A percentile compares a stretch with the other conserved stretches of the same genome.
Conservation (phyloP, 64 coral and sea anemone species). For the Pocillopora verrucosa region DNA sequence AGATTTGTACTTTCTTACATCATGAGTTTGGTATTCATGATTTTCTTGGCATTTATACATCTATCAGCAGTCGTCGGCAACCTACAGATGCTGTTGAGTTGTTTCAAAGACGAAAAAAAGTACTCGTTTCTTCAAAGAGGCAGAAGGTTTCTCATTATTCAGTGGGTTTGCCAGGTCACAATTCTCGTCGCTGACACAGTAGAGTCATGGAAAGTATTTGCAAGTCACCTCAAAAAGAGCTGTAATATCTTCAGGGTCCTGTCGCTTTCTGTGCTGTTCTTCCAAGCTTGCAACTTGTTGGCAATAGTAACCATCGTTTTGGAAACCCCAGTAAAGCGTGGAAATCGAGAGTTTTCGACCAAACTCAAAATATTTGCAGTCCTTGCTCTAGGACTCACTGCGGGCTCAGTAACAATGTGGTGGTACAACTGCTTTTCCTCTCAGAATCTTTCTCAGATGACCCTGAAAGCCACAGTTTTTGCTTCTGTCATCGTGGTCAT, state of each 20-base stretch:
- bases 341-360: no score
- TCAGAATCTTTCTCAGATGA: no score
- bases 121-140: not conserved
- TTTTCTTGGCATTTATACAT: not conserved
- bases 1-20: not conserved
- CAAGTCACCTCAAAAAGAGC: not conserved
- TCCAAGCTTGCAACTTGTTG: not conserved
- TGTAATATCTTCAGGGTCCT: not conserved
- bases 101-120: not conserved
- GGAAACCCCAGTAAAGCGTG: no score
- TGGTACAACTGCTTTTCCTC: no score
- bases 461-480: no score
- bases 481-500: no score
- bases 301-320: no score
- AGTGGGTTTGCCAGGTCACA: not conserved
- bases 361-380: no score
- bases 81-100: not conserved
- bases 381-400: no score
- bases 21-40: not conserved
- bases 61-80: not conserved
- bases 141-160: not conserved
- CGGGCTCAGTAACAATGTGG: no score
- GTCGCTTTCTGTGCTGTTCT: not conserved
- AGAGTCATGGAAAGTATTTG: not conserved
- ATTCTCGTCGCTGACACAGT: not conserved